These are phyloP conservation scores for Sigmodon hispidus DNA, from an alignment of 2,113 vertebrate species.

Conservation along the genomic window DNA sequence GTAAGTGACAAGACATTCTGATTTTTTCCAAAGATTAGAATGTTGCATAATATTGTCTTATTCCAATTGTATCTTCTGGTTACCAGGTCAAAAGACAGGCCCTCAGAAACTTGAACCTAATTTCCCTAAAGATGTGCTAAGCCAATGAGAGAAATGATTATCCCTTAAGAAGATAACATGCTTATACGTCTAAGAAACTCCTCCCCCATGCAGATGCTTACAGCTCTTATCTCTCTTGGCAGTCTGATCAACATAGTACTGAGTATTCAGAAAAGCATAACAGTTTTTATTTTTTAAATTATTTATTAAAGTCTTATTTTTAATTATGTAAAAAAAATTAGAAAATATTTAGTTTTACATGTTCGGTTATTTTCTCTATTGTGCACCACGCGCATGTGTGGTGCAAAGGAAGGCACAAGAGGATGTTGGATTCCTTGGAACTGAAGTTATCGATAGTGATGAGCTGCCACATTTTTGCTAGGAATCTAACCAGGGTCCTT, in stretches of 20 bases:
- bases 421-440: neutral
- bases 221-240: too few species aligned
- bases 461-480: neutral
- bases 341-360: neutral
- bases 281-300: neutral
- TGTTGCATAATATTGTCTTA: neutral
- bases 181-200: neutral
- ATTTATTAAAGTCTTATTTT: neutral
- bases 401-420: neutral
- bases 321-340: neutral
- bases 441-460: neutral
- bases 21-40: neutral
- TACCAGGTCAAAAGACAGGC: neutral
- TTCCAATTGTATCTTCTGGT: neutral
- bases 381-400: neutral
- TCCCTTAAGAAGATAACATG: neutral
- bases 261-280: neutral
- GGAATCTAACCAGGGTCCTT: neutral
- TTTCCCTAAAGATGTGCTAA: neutral
- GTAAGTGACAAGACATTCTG: neutral
- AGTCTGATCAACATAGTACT: neutral
- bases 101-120: too few species aligned
- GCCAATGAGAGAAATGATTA: neutral
- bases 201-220: neutral
- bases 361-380: neutral